Percentiles rank a stretch among this genome's conserved stretches.
Evolutionary conservation across 2,888 invertebrate genomes (phyloP).

Genomic region (Eupithecia vulgata): DNA sequence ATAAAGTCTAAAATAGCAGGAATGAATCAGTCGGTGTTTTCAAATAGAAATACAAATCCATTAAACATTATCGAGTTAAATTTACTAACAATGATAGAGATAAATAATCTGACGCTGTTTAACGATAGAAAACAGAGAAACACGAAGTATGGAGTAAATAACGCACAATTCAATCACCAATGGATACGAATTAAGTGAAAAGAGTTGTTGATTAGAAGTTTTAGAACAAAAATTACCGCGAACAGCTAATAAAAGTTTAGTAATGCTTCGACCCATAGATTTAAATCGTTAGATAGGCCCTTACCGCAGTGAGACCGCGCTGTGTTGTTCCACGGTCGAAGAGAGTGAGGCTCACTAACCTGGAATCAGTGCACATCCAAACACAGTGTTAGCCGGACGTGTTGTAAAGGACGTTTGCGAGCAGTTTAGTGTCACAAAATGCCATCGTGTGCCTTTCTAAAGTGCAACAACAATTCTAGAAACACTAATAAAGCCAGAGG

Average conservation of each 20-base stretch:
- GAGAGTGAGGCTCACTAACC: too few species aligned
- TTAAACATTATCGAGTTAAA: slow-evolving; percentile 38
- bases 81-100: slow-evolving; percentile 39
- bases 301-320: too few species aligned
- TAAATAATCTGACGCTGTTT: slow-evolving; percentile 42
- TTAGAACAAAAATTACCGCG: slow-evolving; percentile 46
- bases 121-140: slow-evolving; percentile 30
- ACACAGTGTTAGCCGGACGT: too few species aligned
- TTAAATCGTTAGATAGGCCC: too few species aligned
- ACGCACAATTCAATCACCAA: neutral
- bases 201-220: neutral
- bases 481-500: too few species aligned
- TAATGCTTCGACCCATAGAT: slow-evolving; percentile 46
- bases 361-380: too few species aligned
- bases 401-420: too few species aligned
- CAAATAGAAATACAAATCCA: slow-evolving; percentile 25
- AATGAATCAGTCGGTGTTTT: slow-evolving; percentile 26
- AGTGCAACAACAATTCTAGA: too few species aligned
- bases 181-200: neutral
- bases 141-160: neutral
- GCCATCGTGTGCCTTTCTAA: too few species aligned
- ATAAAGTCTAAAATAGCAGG: slow-evolving; percentile 42
- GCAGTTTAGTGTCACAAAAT: too few species aligned
- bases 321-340: too few species aligned
- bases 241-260: slow-evolving; percentile 53